Conservation (phyloP, 1,140 invertebrate species). For the Periplaneta americana region DNA sequence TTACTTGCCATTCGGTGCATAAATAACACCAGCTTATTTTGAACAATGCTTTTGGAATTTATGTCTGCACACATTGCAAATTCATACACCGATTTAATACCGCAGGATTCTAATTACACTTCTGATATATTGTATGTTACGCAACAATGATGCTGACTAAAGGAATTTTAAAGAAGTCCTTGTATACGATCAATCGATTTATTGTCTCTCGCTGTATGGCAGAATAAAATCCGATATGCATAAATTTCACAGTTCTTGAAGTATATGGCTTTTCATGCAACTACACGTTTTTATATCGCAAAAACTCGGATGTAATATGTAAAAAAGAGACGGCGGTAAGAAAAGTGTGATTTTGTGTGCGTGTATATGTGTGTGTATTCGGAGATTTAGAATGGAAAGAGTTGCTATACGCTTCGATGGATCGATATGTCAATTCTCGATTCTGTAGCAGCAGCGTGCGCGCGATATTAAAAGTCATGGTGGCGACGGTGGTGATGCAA, state of each 20-base stretch:
- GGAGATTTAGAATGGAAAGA: background rate
- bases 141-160: background rate
- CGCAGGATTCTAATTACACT: too few species aligned
- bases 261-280: background rate
- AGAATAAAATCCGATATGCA: background rate
- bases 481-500: background rate
- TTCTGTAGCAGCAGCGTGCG: background rate
- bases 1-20: too few species aligned
- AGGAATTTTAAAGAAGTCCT: background rate
- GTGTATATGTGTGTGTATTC: background rate
- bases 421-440: background rate
- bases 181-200: background rate
- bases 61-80: too few species aligned
- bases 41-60: too few species aligned
- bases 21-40: too few species aligned
- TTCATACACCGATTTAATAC: too few species aligned
- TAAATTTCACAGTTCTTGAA: background rate
- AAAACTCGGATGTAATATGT: background rate
- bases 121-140: too few species aligned
- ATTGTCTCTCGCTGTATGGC: background rate
- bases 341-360: background rate
- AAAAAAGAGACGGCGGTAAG: background rate
- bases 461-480: background rate
- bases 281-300: background rate
- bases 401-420: background rate